Conservation (phyloP, 2,797 vertebrate species). For the Eulemur albifrons region DNA sequence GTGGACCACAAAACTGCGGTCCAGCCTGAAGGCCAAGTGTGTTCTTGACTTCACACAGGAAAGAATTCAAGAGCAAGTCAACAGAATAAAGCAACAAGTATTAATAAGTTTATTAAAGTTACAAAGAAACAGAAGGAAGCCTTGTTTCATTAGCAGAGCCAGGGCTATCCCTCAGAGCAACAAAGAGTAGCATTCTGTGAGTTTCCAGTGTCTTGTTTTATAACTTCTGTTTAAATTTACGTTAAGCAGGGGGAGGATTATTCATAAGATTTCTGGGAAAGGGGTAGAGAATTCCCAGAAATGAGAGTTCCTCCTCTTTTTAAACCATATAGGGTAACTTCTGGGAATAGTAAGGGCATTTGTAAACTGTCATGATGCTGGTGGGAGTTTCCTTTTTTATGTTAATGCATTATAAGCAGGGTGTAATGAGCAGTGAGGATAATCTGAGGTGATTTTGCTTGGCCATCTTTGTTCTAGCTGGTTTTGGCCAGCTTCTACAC, state of each 20-base stretch:
- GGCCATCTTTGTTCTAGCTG: not conserved
- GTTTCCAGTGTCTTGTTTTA: not conserved
- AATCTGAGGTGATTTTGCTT: not conserved
- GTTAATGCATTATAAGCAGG: not conserved
- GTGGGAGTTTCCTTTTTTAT: not conserved
- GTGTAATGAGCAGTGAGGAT: not conserved
- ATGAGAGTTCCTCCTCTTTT: not conserved
- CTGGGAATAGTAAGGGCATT: not conserved
- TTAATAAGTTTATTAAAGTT: not conserved
- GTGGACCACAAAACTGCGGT: not conserved
- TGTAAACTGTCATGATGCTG: not conserved
- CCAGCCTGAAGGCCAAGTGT: not conserved
- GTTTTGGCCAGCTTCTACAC: not conserved
- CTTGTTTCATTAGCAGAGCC: not conserved
- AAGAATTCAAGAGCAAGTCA: not conserved
- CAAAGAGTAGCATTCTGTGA: not conserved
- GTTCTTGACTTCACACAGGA: not conserved
- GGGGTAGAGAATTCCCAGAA: not conserved
- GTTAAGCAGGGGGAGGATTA: not conserved
- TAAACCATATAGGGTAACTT: not conserved
- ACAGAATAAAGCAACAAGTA: not conserved
- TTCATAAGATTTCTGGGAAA: not conserved
- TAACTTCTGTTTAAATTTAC: not conserved
- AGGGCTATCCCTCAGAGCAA: not conserved
- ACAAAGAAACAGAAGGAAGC: not conserved